Conservation (phyloP, 2,797 vertebrate genomes). For the Arremon aurantiirostris region DNA sequence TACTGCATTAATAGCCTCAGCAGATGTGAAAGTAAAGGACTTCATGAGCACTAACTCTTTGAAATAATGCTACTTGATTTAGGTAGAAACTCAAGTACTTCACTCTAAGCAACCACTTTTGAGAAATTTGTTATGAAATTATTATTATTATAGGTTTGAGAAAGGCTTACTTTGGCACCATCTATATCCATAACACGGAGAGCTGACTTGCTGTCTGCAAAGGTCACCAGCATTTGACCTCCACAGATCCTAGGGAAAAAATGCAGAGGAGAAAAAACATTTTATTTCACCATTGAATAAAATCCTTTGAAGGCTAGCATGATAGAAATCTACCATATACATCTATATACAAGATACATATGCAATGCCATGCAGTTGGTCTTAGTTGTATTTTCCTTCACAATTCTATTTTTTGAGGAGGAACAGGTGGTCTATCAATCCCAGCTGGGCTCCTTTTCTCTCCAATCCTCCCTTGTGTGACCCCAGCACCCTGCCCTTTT, state of each 20-base stretch:
- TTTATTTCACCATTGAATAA: background rate
- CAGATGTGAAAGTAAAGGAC: background rate
- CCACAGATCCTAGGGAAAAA: slow-evolving; percentile 72
- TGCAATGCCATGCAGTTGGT: background rate
- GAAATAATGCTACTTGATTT: background rate
- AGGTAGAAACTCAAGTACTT: background rate
- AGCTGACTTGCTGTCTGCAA: slow-evolving; percentile 79
- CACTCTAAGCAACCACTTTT: background rate
- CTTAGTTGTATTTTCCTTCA: background rate
- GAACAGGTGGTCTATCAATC: background rate
- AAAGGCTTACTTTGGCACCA: slow-evolving; percentile 73
- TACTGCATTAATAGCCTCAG: background rate
- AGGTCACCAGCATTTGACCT: slow-evolving; percentile 81
- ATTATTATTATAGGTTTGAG: background rate
- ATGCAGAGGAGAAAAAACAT: background rate
- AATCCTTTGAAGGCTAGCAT: background rate
- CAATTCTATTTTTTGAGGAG: background rate
- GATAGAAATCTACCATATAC: background rate
- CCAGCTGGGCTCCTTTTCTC: background rate
- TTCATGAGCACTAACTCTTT: background rate
- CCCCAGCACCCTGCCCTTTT: background rate
- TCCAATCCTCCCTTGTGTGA: background rate
- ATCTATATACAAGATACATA: background rate
- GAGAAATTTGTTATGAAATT: background rate
- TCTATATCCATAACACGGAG: slow-evolving; percentile 78